Percentiles rank a stretch among this genome's conserved stretches.
Evolutionary conservation across 2,797 vertebrate genomes (phyloP).

Genomic region (Hippocampus kuda): DNA sequence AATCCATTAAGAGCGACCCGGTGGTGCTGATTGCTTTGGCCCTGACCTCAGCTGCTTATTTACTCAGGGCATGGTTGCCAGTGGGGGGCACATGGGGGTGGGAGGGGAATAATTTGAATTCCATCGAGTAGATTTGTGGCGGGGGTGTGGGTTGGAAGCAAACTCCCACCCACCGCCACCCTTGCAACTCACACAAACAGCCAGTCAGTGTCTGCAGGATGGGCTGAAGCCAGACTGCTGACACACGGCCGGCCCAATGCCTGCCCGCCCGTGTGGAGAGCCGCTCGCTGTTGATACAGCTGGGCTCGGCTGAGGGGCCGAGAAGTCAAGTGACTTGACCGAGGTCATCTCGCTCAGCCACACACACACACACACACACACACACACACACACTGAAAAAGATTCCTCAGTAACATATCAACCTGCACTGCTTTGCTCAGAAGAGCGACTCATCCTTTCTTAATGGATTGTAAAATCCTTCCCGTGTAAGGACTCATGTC

Average conservation of each 20-base stretch:
- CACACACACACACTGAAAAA: conserved; percentile 18
- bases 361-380: conserved; percentile 23
- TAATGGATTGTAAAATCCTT: conserved; percentile 38
- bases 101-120: conserved; percentile 60
- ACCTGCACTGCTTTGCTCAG: conserved; percentile 28
- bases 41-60: conserved; percentile 64
- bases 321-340: conserved; percentile 69
- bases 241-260: conserved; percentile 49
- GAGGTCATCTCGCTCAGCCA: conserved; percentile 52
- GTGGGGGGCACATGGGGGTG: conserved; percentile 35
- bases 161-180: conserved; percentile 28
- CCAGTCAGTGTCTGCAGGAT: conserved; percentile 52
- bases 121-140: conserved; percentile 45
- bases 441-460: conserved; percentile 51
- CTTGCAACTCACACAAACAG: conserved; percentile 51
- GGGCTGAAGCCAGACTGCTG: conserved; percentile 52
- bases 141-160: conserved; percentile 26
- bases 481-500: conserved; percentile 37
- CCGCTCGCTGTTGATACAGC: conserved; percentile 65
- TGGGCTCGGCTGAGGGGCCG: conserved; percentile 56
- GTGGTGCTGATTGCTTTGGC: conserved; percentile 66
- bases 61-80: conserved; percentile 61
- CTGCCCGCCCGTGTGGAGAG: conserved; percentile 28
- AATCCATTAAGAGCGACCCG: conserved; percentile 55
- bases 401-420: conserved; percentile 21